phyloP scores from a whole-genome alignment of 2,797 vertebrate genomes.

The Cephalopachus bancanus region DNA sequence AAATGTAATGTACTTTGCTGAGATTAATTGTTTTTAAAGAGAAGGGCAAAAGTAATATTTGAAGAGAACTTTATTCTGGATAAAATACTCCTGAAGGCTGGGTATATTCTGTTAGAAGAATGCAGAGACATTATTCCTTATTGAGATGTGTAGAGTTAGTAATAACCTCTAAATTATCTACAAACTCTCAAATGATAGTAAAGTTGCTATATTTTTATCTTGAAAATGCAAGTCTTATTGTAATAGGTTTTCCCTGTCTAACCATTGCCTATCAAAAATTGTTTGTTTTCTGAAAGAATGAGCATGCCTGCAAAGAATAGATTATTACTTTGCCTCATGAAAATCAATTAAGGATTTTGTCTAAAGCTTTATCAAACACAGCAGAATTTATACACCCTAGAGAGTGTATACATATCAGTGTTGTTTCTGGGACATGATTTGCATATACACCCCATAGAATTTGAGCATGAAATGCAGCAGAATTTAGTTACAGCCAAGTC shows the following conservation, averaged over 20 bases:
- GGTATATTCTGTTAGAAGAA: slow-evolving; percentile 1
- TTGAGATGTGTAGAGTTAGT: slow-evolving; percentile 67
- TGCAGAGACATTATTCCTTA: slow-evolving; percentile 7
- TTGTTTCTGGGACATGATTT: not conserved
- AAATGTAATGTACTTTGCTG: not conserved
- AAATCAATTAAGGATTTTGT: slow-evolving; percentile 82
- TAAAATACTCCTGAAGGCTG: slow-evolving; percentile 30
- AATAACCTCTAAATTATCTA: slow-evolving; percentile 77
- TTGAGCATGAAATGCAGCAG: not conserved
- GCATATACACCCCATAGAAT: not conserved
- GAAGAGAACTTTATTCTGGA: not conserved
- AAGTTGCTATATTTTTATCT: slow-evolving; percentile 71
- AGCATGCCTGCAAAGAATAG: slow-evolving; percentile 64
- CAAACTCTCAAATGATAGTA: slow-evolving; percentile 46
- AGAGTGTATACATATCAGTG: not conserved
- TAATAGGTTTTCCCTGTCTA: slow-evolving; percentile 27
- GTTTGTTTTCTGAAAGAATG: slow-evolving; percentile 63
- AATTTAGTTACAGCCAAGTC: not conserved
- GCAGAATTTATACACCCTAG: slow-evolving; percentile 10
- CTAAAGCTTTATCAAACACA: slow-evolving; percentile 61
- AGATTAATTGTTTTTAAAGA: not conserved
- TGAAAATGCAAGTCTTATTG: slow-evolving; percentile 65
- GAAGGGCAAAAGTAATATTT: slow-evolving; percentile 7
- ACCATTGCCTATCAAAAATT: not conserved
- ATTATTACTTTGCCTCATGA: slow-evolving; percentile 76